phyloP scores from a whole-genome alignment of 2,888 invertebrate genomes.

The Napeogenes inachia region DNA sequence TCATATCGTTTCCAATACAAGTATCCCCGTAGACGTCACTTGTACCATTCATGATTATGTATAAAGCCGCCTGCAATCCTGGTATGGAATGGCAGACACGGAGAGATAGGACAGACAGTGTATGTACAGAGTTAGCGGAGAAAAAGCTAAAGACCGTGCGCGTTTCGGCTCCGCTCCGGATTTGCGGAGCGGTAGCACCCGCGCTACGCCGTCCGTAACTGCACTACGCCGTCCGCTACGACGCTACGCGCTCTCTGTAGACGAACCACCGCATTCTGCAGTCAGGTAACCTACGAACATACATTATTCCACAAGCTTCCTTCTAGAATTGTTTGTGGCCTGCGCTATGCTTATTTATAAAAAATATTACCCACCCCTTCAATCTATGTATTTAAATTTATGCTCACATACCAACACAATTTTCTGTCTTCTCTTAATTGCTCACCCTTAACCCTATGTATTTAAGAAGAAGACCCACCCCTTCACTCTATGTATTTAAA shows the following conservation, averaged over 20 bases:
- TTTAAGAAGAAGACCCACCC: no score
- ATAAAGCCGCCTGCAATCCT: constrained; percentile 28
- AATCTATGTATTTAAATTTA: no score
- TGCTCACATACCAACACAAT: no score
- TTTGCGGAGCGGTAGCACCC: constrained; percentile 62
- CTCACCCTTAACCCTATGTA: no score
- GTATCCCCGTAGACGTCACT: constrained; percentile 1
- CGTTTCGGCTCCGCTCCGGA: constrained; percentile 80
- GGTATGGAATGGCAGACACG: constrained; percentile 30
- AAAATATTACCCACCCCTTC: no score
- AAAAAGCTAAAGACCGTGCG: constrained; percentile 51
- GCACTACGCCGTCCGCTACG: constrained; percentile 77
- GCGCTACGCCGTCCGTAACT: constrained; percentile 56
- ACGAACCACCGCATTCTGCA: constrained; percentile 80
- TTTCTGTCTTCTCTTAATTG: no score
- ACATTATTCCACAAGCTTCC: no score
- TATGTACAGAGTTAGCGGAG: constrained; percentile 52
- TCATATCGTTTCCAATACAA: neutral
- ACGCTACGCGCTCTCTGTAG: constrained; percentile 89
- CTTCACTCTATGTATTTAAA: no score
- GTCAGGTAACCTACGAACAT: constrained; percentile 51
- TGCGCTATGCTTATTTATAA: no score
- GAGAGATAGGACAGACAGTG: constrained; percentile 41
- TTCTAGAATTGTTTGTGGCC: no score
- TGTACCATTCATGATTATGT: constrained; percentile 6